Evolutionary conservation across 2,797 vertebrate species (phyloP).

Genomic region (Liasis olivaceus): DNA sequence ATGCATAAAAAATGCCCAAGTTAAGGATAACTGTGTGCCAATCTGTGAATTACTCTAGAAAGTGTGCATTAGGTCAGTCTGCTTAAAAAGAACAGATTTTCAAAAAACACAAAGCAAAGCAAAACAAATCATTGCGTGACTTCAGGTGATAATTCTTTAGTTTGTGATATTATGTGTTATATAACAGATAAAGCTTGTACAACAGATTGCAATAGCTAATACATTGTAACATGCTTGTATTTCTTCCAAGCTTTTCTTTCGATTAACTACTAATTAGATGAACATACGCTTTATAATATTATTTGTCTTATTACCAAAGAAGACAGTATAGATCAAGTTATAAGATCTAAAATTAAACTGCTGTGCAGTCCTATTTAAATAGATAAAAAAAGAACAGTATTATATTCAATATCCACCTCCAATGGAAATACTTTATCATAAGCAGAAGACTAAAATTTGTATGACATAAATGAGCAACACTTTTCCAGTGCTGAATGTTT

Average conservation of each 20-base stretch:
- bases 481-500: conserved; percentile 52
- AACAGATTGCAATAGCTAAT: neutral
- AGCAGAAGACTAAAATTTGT: conserved; percentile 62
- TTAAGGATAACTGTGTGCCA: neutral
- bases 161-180: neutral
- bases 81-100: neutral
- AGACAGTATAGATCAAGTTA: neutral
- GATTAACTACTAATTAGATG: conserved; percentile 10
- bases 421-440: conserved; percentile 65
- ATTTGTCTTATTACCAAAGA: neutral
- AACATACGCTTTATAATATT: neutral
- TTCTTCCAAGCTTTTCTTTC: conserved; percentile 25
- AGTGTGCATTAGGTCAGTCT: neutral
- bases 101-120: neutral
- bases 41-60: neutral
- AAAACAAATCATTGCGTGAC: neutral
- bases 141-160: neutral
- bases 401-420: conserved; percentile 59
- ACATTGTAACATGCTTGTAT: conserved; percentile 7
- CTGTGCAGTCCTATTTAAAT: conserved; percentile 60
- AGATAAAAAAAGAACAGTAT: conserved; percentile 49
- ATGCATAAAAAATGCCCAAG: neutral
- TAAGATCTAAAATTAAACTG: conserved; percentile 31
- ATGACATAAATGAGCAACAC: conserved; percentile 61
- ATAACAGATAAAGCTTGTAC: neutral